Evolutionary conservation across 2,113 vertebrate species (phyloP).

Genomic region (Centropus unirufus): DNA sequence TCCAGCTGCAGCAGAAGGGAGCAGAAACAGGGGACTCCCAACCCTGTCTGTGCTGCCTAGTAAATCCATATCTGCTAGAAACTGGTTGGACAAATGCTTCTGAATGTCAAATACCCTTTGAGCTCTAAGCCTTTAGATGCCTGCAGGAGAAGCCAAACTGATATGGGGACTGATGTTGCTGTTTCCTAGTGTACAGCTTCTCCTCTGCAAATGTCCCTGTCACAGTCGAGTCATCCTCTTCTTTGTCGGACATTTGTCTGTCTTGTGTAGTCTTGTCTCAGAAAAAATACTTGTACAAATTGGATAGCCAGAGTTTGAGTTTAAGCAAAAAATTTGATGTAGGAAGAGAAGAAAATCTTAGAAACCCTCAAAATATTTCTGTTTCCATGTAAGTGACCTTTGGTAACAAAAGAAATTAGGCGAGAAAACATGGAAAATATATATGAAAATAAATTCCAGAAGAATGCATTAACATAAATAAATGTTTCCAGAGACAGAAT

Average conservation of each 20-base stretch:
- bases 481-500: not conserved
- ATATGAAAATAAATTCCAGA: slow-evolving; percentile 21
- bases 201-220: not conserved
- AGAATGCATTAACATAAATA: not conserved
- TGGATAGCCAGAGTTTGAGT: not conserved
- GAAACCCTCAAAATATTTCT: slow-evolving; percentile 56
- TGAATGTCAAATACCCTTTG: not conserved
- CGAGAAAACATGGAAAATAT: slow-evolving; percentile 35
- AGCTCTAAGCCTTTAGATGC: not conserved
- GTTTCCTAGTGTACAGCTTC: not conserved
- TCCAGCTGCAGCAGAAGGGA: not conserved
- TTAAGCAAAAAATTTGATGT: not conserved
- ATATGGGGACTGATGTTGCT: not conserved
- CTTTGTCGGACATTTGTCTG: not conserved
- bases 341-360: not conserved
- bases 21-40: not conserved
- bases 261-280: not conserved
- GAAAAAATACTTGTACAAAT: not conserved
- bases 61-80: not conserved
- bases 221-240: not conserved
- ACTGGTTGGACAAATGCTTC: not conserved
- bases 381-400: slow-evolving; percentile 37
- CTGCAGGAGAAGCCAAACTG: not conserved
- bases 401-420: slow-evolving; percentile 55
- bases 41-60: not conserved